These are phyloP conservation scores for Xestia rhomboidea DNA, from an alignment of 2,888 invertebrate species.

Conservation along the genomic window DNA sequence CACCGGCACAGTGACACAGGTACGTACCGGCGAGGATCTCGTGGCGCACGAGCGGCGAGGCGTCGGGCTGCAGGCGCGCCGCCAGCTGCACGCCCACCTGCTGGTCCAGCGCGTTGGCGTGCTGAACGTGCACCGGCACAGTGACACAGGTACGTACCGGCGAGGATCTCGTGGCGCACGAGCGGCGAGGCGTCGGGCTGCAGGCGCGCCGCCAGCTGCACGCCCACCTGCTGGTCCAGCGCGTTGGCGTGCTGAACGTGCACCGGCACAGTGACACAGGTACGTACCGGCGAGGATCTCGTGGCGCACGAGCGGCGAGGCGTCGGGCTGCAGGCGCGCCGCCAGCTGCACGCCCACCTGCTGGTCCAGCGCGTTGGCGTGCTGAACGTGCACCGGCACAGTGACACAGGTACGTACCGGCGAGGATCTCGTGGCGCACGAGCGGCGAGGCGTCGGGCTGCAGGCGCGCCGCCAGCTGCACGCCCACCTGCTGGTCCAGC, in stretches of 20 bases:
- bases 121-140: too few species aligned
- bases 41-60: slow-evolving; percentile 96
- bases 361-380: slow-evolving; percentile 97
- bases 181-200: slow-evolving; percentile 96
- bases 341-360: slow-evolving; percentile 93
- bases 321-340: slow-evolving; percentile 94
- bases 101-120: slow-evolving; percentile 95
- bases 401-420: slow-evolving; percentile 90
- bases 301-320: slow-evolving; percentile 95
- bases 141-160: slow-evolving; percentile 70
- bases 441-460: slow-evolving; percentile 96
- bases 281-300: not conserved
- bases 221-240: slow-evolving; percentile 97
- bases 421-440: slow-evolving; percentile 96
- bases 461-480: slow-evolving; percentile 94
- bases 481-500: slow-evolving; percentile 97
- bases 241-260: slow-evolving; percentile 92
- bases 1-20: too few species aligned
- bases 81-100: slow-evolving; percentile 96
- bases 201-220: slow-evolving; percentile 94
- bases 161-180: slow-evolving; percentile 96
- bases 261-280: too few species aligned
- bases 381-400: slow-evolving; percentile 75
- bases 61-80: slow-evolving; percentile 94
- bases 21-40: slow-evolving; percentile 70